Conservation (phyloP, 1,140 invertebrate genomes). For the Drosophila pallidifrons region DNA sequence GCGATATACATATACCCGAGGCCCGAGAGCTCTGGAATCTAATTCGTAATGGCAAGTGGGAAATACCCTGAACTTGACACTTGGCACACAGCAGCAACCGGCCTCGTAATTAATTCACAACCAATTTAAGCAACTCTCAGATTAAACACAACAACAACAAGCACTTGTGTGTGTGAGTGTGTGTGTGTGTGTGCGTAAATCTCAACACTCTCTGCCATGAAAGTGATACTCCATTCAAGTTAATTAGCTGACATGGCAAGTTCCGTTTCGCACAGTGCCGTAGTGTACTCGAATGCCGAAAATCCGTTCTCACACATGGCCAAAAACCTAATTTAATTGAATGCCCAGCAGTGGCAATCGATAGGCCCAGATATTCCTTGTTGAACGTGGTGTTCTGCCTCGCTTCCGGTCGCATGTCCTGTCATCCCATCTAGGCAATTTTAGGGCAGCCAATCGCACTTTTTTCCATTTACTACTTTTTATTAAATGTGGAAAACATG, state of each 20-base stretch:
- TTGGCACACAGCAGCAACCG: slow-evolving; percentile 3
- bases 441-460: slow-evolving; percentile 8
- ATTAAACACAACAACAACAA: neutral
- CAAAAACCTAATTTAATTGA: slow-evolving; percentile 38
- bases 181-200: slow-evolving; percentile 22
- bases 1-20: neutral
- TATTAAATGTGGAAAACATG: neutral
- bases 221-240: slow-evolving; percentile 19
- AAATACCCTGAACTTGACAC: slow-evolving; percentile 30
- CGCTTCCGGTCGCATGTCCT: slow-evolving; percentile 44
- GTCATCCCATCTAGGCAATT: slow-evolving; percentile 19
- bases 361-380: slow-evolving; percentile 39
- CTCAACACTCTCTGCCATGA: slow-evolving; percentile 2
- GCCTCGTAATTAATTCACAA: slow-evolving; percentile 31
- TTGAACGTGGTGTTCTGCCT: neutral
- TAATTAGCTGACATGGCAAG: slow-evolving; percentile 33
- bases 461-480: neutral
- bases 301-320: slow-evolving; percentile 16
- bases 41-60: slow-evolving; percentile 10
- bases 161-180: neutral
- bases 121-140: slow-evolving; percentile 25
- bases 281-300: neutral
- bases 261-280: neutral
- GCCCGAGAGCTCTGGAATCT: neutral
- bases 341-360: slow-evolving; percentile 42